Evolutionary conservation across 2,797 vertebrate species (phyloP).

Genomic region (Danio aesculapii): DNA sequence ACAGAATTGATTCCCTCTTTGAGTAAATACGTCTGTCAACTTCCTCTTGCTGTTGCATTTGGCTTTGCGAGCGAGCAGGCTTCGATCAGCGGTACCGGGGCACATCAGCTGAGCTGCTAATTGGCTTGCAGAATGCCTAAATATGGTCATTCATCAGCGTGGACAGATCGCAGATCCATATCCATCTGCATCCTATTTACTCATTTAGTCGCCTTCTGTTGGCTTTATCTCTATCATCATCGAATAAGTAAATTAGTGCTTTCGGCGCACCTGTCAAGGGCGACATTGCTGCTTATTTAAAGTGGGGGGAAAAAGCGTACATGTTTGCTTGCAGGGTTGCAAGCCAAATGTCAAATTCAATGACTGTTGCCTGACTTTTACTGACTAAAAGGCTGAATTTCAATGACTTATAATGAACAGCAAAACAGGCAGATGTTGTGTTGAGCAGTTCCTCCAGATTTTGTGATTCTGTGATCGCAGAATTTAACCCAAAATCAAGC

Average conservation of each 20-base stretch:
- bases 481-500: no score
- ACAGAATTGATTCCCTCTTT: neutral
- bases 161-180: slow-evolving; percentile 59
- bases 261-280: slow-evolving; percentile 43
- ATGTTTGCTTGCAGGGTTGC: no score
- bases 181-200: slow-evolving; percentile 60
- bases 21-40: slow-evolving; percentile 55
- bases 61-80: slow-evolving; percentile 66
- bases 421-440: no score
- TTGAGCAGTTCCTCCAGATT: no score
- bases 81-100: slow-evolving; percentile 65
- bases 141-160: slow-evolving; percentile 69
- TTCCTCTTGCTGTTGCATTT: slow-evolving; percentile 45
- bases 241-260: slow-evolving; percentile 22
- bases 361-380: no score
- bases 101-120: slow-evolving; percentile 71
- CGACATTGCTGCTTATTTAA: neutral
- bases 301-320: neutral
- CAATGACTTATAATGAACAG: no score
- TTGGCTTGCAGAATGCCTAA: slow-evolving; percentile 65
- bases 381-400: no score
- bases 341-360: no score
- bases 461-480: no score
- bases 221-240: slow-evolving; percentile 33
- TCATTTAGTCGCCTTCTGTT: slow-evolving; percentile 31